Base-by-base conservation (phyloP, 2,797 vertebrate species). In the Pipistrellus pipistrellus region DNA sequence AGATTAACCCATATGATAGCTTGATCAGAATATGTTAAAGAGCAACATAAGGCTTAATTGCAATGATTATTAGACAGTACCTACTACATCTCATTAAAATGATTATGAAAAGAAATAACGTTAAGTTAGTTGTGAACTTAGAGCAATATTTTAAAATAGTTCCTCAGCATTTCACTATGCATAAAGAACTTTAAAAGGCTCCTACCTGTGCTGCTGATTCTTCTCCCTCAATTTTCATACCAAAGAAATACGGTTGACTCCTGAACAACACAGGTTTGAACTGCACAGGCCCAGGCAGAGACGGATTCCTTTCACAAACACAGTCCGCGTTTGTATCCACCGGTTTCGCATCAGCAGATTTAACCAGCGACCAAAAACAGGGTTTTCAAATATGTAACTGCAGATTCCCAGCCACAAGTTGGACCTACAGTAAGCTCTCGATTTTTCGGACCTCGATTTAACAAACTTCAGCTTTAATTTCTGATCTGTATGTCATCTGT, bases 11-110 rank as follows among this genome's bases (percentile, higher is more conserved):
- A 27, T 62, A 59, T n/a, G 48, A 6, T 95, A 10, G 13, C 12
- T 85, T 64, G 23, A 77, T n/a, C 30, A 78, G 38, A 41, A 27
- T 15, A 66, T 25, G 25, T 53, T 88, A 78, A n/a, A 62, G 20
- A 69, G 4, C 27, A 27, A 53, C 38, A 6, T 69, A 69, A 86
- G 23, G 9, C 55, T 81, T 72, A 88, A 75, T 20, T 77, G 30
- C 3, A 84, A 53, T 80, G 13, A 59, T 91, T 55, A 44, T 66
- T 80, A 27, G 23, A 25, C 6, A 75, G 62, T 81, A 20, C 8
- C 44, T n/a, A 59, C 27, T 78, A 27, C 17, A 35, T 72, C 25
- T 48, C 62, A 85, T 66, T 85, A 92, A 84, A 91, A 55, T 88
- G 41, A 85, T 30, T 57, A 59, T 55, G 38, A 84, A 76, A 82